These are phyloP conservation scores for Ceyx erithaca DNA, from an alignment of 2,797 vertebrate genomes.

Conservation along the genomic window DNA sequence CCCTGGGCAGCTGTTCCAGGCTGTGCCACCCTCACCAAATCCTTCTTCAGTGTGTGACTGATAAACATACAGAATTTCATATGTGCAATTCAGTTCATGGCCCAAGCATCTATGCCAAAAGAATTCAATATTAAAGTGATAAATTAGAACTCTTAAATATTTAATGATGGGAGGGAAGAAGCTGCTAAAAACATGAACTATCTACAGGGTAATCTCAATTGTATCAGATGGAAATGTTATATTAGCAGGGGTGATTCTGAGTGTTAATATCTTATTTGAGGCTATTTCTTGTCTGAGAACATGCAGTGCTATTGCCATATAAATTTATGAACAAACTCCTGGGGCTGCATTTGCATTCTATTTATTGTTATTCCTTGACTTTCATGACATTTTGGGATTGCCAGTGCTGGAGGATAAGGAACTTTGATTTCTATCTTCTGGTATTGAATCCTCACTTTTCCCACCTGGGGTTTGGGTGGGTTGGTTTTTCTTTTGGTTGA, in stretches of 20 bases:
- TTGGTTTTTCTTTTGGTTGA: neutral
- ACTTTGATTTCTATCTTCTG: conserved; percentile 28
- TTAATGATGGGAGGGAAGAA: conserved; percentile 45
- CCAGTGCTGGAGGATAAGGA: conserved; percentile 11
- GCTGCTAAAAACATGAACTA: conserved; percentile 49
- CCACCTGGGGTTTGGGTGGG: neutral
- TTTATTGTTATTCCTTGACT: conserved; percentile 53
- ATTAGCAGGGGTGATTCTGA: conserved; percentile 28
- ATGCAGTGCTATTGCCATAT: conserved; percentile 8
- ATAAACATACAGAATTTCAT: neutral
- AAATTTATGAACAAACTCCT: conserved; percentile 60
- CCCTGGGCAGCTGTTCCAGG: too few relatives aligned
- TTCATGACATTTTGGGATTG: conserved; percentile 44
- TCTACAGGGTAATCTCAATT: conserved; percentile 42
- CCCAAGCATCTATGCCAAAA: neutral
- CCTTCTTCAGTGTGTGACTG: neutral
- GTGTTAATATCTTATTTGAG: conserved; percentile 46
- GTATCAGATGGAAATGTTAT: conserved; percentile 17
- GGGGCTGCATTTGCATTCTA: conserved; percentile 44
- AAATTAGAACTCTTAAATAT: conserved; percentile 68
- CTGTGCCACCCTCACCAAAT: too few relatives aligned
- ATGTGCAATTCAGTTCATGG: neutral
- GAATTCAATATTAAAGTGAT: conserved; percentile 57
- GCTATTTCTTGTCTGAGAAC: neutral
- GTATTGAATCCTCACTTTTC: neutral